Evolutionary conservation across 2,888 invertebrate genomes (phyloP), one percentile per base, ranked within the genome.

Genomic region (Morpho achilles): DNA sequence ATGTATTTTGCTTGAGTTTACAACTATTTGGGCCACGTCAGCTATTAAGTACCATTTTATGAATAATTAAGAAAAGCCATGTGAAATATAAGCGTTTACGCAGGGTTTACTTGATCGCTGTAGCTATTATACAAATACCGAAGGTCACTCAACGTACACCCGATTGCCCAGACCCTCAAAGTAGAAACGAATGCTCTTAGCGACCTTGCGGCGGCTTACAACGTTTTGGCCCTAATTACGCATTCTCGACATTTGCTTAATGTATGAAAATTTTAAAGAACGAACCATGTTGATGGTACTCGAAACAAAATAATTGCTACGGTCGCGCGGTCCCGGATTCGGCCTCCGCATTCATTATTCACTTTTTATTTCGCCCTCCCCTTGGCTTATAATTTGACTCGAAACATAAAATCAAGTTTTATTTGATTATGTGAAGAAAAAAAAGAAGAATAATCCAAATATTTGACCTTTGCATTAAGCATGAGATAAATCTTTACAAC

Each of bases 391-490:
- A 88, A 90, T 89, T 88, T 89, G 87, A 87, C 85, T 88, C 77
- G 83, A 86, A 89, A 88, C 87, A 88, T 88, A 88, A 88, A 89
- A 89, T 89, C 87, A 87, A 87, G 87, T 89, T 89, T 87, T 87
- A 88, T 88, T 88, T 87, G 84, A 88, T 89, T 87, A 85, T 79
- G 75, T 81, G 81, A 76, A 80, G 76, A 79, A 81, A 82, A n/a
- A 16, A 50, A 81, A 80, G 78, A 77, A 82, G 82, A 71, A 77
- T 79, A 79, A 67, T 32, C 32, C 79, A 82, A 80, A 83, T 79
- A 79, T 81, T 77, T 84, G 79, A 76, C 81, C 80, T 82, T 82
- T 79, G 84, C 77, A 80, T 82, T 80, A 80, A 83, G 84, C 77
- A 79, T 76, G 78, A 77, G 73, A 73, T 69, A 74, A 80, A 78